Conservation (phyloP, 2,888 invertebrate species). For the Tridacna crocea region DNA sequence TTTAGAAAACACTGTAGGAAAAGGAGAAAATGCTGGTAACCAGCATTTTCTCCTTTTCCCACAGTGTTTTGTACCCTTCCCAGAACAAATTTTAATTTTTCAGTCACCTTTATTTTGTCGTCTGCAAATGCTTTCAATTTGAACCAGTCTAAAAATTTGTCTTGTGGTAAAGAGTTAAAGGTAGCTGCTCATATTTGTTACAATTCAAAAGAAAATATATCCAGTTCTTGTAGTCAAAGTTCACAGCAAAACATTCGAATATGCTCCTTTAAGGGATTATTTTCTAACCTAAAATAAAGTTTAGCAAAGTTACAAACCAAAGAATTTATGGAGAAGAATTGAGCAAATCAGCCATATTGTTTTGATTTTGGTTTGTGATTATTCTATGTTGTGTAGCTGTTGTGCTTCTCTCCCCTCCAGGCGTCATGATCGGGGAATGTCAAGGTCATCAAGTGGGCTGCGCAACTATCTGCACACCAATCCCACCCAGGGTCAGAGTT, state of each 20-base stretch:
- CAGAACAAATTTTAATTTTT: too few species aligned
- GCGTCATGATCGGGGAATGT: slow-evolving; percentile 66
- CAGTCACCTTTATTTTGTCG: not conserved
- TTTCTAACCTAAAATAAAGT: too few species aligned
- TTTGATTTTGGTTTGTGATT: slow-evolving; percentile 29
- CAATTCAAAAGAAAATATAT: too few species aligned
- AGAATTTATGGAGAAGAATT: not conserved
- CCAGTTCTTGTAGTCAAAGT: too few species aligned
- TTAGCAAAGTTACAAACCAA: too few species aligned
- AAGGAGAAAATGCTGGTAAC: not conserved
- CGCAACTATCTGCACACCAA: slow-evolving; percentile 67
- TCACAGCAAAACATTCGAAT: too few species aligned
- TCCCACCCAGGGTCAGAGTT: slow-evolving; percentile 62
- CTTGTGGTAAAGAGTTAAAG: not conserved
- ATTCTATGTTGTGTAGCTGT: slow-evolving; percentile 59
- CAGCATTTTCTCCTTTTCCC: not conserved
- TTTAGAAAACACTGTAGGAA: not conserved
- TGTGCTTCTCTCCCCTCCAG: slow-evolving; percentile 58
- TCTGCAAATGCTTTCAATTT: not conserved
- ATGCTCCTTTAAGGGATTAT: too few species aligned
- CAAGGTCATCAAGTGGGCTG: slow-evolving; percentile 62
- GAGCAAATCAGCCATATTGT: slow-evolving; percentile 13
- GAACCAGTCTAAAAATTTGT: not conserved
- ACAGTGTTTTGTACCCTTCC: too few species aligned
- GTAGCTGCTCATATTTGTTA: too few species aligned